These are phyloP conservation scores for Xestia rhomboidea DNA, from an alignment of 2,888 invertebrate genomes.

Conservation along the genomic window DNA sequence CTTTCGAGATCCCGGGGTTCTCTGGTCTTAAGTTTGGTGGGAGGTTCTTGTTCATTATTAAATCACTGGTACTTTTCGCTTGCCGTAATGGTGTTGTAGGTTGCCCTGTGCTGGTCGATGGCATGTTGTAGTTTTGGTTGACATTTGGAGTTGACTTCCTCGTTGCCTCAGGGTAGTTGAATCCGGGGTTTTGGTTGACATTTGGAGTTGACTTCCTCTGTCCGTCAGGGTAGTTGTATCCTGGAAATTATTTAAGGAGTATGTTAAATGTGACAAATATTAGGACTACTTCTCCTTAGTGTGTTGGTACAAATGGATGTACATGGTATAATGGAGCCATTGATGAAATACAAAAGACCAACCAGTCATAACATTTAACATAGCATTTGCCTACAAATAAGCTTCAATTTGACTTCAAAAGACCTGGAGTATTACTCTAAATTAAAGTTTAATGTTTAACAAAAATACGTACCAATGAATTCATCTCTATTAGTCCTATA, in stretches of 20 bases:
- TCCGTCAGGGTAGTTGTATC: slow-evolving; percentile 66
- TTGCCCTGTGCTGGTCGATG: slow-evolving; percentile 65
- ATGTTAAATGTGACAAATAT: neutral
- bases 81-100: slow-evolving; percentile 62
- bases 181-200: slow-evolving; percentile 52
- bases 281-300: neutral
- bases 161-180: slow-evolving; percentile 60
- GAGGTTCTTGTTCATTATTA: slow-evolving; percentile 66
- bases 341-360: neutral
- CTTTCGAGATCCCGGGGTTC: slow-evolving; percentile 74
- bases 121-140: slow-evolving; percentile 33
- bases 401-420: neutral
- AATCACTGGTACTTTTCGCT: slow-evolving; percentile 79
- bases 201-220: slow-evolving; percentile 72
- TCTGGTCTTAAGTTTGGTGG: slow-evolving; percentile 72
- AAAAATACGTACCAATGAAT: slow-evolving; percentile 76
- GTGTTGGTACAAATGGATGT: neutral
- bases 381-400: neutral
- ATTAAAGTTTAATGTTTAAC: neutral
- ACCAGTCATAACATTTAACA: neutral
- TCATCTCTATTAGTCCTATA: slow-evolving; percentile 82
- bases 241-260: slow-evolving; percentile 67
- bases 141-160: slow-evolving; percentile 75
- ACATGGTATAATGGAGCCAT: neutral
- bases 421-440: neutral